Evolutionary conservation across 2,888 invertebrate species (phyloP), one percentile per base, ranked within the genome.

Genomic region (Syrista parreyssii): DNA sequence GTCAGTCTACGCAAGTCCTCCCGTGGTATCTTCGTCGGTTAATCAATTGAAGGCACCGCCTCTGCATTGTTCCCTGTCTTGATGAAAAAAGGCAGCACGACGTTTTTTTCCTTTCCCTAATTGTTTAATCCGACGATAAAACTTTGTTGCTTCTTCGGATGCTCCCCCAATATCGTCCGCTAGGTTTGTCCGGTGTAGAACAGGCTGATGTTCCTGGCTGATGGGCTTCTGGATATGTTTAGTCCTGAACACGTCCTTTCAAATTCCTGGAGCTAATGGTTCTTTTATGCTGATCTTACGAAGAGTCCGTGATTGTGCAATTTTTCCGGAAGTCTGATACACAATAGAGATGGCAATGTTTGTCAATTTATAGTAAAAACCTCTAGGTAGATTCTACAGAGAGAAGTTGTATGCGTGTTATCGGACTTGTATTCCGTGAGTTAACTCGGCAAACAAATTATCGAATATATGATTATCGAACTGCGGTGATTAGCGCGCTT

Each of bases 1-100:
- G 1, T 71, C 71, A 32, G 36, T 32, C 68, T 30, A 71, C 76
- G 31, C 71, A 76, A 71, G 23, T 30, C 71, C 68, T 23, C 33
- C 33, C 23, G 31, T 11, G 72, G 30, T 69, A 15, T 71, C 71
- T 30, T 31, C 31, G 73, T 76, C 73, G 76, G 68, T 40, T 76
- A 40, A 76, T 73, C 76, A 31, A 74, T 73, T 33, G n/a, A 73
- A 31, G 40, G 55, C 55, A 73, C 73, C 40, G 76, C 36, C 73
- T 76, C 73, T 73, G 76, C 32, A 73, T 76, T 68, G 77, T 36
- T 73, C 32, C 36, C 30, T 15, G 68, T 73, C 71, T 55, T 36
- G 33, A 55, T 71, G 74, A 11, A 11, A 73, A 73, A 34, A 33
- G 23, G 12, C 12, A 15, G 33, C 74, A 30, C 35, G 35, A 71